Conservation (phyloP, 2,797 vertebrate genomes). For the Selene dorsalis region DNA sequence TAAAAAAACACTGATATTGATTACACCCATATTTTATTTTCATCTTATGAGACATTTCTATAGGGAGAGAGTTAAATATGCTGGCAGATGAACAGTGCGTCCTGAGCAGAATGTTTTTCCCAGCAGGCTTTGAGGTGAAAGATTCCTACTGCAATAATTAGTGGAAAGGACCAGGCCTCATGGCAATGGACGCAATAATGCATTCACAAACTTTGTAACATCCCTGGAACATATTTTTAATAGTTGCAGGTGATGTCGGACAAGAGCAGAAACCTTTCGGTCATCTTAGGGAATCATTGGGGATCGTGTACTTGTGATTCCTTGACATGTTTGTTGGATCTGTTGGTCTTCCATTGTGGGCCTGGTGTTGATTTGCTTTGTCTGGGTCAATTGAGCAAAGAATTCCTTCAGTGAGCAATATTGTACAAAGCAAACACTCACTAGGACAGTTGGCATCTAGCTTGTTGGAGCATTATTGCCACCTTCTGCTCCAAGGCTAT, state of each 20-base stretch:
- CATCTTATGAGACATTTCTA: conserved; percentile 65
- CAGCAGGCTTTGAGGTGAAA: conserved; percentile 62
- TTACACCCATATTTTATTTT: conserved; percentile 72
- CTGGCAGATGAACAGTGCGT: conserved; percentile 58
- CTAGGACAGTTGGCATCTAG: too few relatives aligned
- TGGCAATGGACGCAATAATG: conserved; percentile 6
- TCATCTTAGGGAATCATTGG: background rate
- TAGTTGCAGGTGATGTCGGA: background rate
- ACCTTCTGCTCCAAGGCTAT: too few relatives aligned
- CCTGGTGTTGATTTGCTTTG: background rate
- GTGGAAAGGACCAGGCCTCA: conserved; percentile 36
- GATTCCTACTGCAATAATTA: conserved; percentile 64
- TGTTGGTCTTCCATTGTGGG: background rate
- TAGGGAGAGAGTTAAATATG: conserved; percentile 61
- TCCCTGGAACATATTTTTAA: too few relatives aligned
- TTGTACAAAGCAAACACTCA: background rate
- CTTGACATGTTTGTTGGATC: background rate
- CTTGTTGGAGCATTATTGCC: too few relatives aligned
- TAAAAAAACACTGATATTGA: conserved; percentile 65
- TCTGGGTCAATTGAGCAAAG: background rate
- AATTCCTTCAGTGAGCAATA: background rate
- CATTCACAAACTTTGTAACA: conserved; percentile 8
- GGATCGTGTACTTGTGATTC: background rate
- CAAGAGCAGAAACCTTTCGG: background rate
- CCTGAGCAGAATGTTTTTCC: conserved; percentile 56